Evolutionary conservation across 2,888 invertebrate species (phyloP).

Genomic region (Drosophila monieri): DNA sequence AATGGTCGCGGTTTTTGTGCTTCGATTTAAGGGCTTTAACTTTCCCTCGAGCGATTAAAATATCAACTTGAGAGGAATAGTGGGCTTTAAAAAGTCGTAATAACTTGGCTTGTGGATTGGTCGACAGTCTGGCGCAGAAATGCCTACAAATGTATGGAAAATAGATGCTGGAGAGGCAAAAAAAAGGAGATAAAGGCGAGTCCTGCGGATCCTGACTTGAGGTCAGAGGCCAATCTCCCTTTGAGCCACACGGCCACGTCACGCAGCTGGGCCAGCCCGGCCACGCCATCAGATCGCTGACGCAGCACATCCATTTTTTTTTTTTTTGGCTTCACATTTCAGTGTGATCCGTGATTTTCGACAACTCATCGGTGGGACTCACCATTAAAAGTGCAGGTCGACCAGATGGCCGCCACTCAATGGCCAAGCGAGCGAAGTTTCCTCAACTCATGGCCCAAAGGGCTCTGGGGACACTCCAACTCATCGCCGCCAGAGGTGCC

Average conservation of each 20-base stretch:
- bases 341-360: constrained; percentile 50
- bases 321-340: constrained; percentile 47
- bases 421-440: constrained; percentile 21
- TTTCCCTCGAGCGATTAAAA: constrained; percentile 8
- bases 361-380: constrained; percentile 63
- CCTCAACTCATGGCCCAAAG: constrained; percentile 31
- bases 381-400: constrained; percentile 55
- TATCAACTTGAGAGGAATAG: neutral
- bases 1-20: constrained; percentile 26
- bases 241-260: constrained; percentile 25
- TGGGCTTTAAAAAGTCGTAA: too few relatives aligned
- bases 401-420: constrained; percentile 20
- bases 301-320: constrained; percentile 57
- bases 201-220: constrained; percentile 9
- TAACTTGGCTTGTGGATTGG: too few relatives aligned
- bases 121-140: too few relatives aligned
- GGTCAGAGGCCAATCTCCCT: neutral
- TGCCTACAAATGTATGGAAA: constrained; percentile 29
- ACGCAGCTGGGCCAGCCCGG: constrained; percentile 31
- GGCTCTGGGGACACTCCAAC: constrained; percentile 14
- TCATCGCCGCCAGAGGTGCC: neutral
- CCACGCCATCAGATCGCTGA: constrained; percentile 46
- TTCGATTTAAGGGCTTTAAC: constrained; percentile 8
- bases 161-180: neutral
- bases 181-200: neutral